phyloP scores from a whole-genome alignment of 2,888 invertebrate genomes.

The Apotomis turbidana region DNA sequence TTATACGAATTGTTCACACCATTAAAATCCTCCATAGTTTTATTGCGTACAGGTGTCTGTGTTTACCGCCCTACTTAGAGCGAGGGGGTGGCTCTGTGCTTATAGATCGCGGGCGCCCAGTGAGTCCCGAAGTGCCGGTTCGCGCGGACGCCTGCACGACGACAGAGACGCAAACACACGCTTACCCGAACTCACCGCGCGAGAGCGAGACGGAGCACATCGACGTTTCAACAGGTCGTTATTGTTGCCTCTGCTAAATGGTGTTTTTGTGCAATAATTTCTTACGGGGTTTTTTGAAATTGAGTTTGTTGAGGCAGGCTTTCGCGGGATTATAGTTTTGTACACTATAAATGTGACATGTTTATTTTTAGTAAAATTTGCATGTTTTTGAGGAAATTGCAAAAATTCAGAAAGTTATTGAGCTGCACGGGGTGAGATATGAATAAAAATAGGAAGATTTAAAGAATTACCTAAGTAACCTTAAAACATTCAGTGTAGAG shows the following conservation, averaged over 20 bases:
- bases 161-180: slow-evolving; percentile 66
- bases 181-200: slow-evolving; percentile 45
- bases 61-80: slow-evolving; percentile 78
- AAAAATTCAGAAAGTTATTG: too few relatives aligned
- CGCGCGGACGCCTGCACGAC: slow-evolving; percentile 69
- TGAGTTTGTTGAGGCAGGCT: slow-evolving; percentile 15
- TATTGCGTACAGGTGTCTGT: slow-evolving; percentile 71
- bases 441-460: too few relatives aligned
- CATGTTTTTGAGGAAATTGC: too few relatives aligned
- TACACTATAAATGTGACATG: too few relatives aligned
- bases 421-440: too few relatives aligned
- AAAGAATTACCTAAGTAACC: too few relatives aligned
- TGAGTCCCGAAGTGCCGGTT: slow-evolving; percentile 71
- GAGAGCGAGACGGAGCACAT: slow-evolving; percentile 67
- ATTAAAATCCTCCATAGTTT: slow-evolving; percentile 38
- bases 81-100: slow-evolving; percentile 64
- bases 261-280: slow-evolving; percentile 76
- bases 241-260: slow-evolving; percentile 77
- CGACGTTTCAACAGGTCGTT: slow-evolving; percentile 81
- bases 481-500: too few relatives aligned
- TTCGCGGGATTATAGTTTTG: slow-evolving; percentile 9
- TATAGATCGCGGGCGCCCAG: slow-evolving; percentile 78
- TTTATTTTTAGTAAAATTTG: too few relatives aligned
- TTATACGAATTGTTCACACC: slow-evolving; percentile 26
- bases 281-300: slow-evolving; percentile 55